These are phyloP conservation scores for Belonocnema kinseyi DNA, from an alignment of 1,140 invertebrate genomes.

Conservation along the genomic window DNA sequence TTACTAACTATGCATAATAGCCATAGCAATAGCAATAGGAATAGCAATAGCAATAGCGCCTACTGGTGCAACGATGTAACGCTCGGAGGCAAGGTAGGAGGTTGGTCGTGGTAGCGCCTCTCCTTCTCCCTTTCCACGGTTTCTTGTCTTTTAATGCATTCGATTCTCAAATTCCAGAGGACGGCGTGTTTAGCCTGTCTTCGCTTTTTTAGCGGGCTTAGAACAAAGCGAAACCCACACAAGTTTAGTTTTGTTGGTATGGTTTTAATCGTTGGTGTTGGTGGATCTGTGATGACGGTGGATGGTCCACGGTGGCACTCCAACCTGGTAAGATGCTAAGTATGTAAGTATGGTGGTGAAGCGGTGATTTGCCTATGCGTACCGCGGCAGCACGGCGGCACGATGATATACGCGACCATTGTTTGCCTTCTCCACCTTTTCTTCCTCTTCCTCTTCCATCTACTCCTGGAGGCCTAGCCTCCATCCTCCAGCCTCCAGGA, in stretches of 20 bases:
- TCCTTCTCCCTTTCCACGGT: conserved; percentile 19
- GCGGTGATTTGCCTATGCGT: conserved; percentile 74
- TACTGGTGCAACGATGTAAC: conserved; percentile 19
- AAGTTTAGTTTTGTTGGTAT: conserved; percentile 18
- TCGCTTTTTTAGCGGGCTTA: conserved; percentile 65
- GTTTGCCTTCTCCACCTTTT: conserved; percentile 65
- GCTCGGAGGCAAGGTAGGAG: conserved; percentile 20
- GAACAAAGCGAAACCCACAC: conserved; percentile 64
- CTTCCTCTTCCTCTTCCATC: conserved; percentile 46
- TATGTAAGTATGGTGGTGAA: conserved; percentile 44
- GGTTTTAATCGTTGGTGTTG: conserved; percentile 49
- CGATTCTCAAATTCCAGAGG: conserved; percentile 66
- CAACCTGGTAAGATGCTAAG: conserved; percentile 31
- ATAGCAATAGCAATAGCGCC: neutral
- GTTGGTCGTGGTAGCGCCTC: conserved; percentile 34
- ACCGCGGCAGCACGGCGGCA: conserved; percentile 66
- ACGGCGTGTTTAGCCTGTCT: conserved; percentile 54
- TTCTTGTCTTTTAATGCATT: conserved; percentile 55
- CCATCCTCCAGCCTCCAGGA: neutral
- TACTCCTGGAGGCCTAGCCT: neutral
- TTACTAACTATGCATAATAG: conserved; percentile 5
- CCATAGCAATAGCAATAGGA: no score
- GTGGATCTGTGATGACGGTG: conserved; percentile 42
- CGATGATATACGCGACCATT: conserved; percentile 75
- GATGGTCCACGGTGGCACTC: conserved; percentile 36